Evolutionary conservation across 2,888 invertebrate species (phyloP), one percentile per base, ranked within the genome.

Genomic region (Pollenia labialis): DNA sequence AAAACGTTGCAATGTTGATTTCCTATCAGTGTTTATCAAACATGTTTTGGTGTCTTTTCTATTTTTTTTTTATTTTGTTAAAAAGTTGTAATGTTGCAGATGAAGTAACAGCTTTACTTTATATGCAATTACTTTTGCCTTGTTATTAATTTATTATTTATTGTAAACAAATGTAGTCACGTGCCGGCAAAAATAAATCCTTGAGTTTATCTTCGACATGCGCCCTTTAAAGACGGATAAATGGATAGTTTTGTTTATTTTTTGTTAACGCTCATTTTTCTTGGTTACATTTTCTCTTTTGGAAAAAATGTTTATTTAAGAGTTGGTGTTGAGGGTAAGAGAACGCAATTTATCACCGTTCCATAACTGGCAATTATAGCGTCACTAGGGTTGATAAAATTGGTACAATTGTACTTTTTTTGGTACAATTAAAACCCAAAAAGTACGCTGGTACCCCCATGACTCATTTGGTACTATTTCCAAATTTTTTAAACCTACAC

Each of bases 131-230:
- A 82, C 76, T 76, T 82, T 60, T 69, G 46, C 76, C 82, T 82
- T 82, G 76, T 62, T n/a, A n/a, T n/a, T n/a, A 69, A 54, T 60
- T 82, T 82, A 46, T 60, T 48, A 71, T 81, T 77, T 58, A 77
- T 77, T 62, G 88, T 88, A 88, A 88, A 88, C 88, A 88, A 85
- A 88, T 64, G 42, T 23, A 58, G 84, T 85, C 88, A 88, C 88
- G 88, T 88, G 88, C 83, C 85, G 85, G 80, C 79, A 81, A 52
- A 54, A 75, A 46, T 74, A 32, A 32, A 79, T 79, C 74, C 84
- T 82, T 79, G 77, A 46, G 48, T 50, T 71, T 40, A 32, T 50
- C 11, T 14, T 58, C 4, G 11, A 46, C 71, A 62, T 81, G 71
- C 62, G 52, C 68, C 42, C 10, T n/a, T 68, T 32, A 7, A 23